phyloP scores from a whole-genome alignment of 1,140 invertebrate genomes.

The Pseudoatta argentina region DNA sequence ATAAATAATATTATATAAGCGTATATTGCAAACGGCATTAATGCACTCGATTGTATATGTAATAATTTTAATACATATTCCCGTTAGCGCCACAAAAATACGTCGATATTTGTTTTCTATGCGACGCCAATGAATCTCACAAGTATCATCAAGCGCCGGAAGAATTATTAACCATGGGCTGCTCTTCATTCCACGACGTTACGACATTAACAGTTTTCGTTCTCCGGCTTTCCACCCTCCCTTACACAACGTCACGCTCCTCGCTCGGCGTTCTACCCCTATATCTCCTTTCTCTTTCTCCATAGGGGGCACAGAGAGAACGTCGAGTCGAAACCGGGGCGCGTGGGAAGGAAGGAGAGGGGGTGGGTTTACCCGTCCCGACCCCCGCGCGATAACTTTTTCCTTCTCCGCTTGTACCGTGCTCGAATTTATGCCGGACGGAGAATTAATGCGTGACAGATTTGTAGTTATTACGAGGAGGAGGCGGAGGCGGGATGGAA shows the following conservation, averaged over 20 bases:
- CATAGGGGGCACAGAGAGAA: conserved; percentile 38
- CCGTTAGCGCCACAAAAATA: background rate
- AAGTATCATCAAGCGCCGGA: conserved; percentile 54
- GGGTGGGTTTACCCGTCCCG: conserved; percentile 60
- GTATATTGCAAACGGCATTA: background rate
- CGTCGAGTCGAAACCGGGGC: conserved; percentile 57
- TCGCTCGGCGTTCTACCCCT: conserved; percentile 19
- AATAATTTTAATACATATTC: conserved; percentile 35
- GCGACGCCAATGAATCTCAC: conserved; percentile 43
- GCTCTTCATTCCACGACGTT: conserved; percentile 52
- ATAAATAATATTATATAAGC: background rate
- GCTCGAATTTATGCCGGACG: conserved; percentile 85
- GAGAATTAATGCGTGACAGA: conserved; percentile 87
- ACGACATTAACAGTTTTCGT: conserved; percentile 67
- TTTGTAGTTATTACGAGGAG: conserved; percentile 86
- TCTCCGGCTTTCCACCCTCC: conserved; percentile 50
- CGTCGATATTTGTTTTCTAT: conserved; percentile 29
- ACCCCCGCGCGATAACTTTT: conserved; percentile 80
- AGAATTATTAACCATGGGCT: conserved; percentile 54
- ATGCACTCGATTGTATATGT: background rate
- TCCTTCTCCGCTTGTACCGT: conserved; percentile 80
- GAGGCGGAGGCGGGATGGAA: conserved; percentile 74
- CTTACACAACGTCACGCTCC: conserved; percentile 49
- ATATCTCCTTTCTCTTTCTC: conserved; percentile 39
- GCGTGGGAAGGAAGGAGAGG: conserved; percentile 60